Evolutionary conservation across 2,113 vertebrate species (phyloP), one percentile per base, ranked within the genome.

Genomic region (Mionectes macconnelli): DNA sequence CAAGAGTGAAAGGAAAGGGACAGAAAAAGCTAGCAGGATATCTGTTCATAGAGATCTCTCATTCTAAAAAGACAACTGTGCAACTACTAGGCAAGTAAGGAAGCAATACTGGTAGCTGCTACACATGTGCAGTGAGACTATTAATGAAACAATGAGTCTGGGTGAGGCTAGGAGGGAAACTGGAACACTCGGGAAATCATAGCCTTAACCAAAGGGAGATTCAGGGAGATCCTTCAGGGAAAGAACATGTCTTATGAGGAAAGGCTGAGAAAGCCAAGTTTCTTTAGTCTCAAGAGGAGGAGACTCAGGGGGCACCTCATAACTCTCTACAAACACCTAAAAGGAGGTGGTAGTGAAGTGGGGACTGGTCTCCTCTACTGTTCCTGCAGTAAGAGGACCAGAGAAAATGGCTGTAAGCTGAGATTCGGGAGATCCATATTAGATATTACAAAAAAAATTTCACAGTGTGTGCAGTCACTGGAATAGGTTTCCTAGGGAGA

Each of bases 401-500:
- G 44, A 37, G 27, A 22, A 73, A 57, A 73, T 6, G 22, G 14
- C 31, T 27, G 31, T 33, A 31, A 56, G 16, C 9, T 50, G 35
- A 64, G 25, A 50, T 7, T 27, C 5, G 42, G 12, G 9, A 88
- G 35, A 57, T 44, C 25, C 11, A 57, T 14, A 56, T 10, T 15
- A 57, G 25, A 42, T 39, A 57, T 4, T 8, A 42, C 17, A 73
- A 79, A 15, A 15, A 0, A 15, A 0, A 1, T 5, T 27, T 31
- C 42, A 31, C 25, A 18, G 8, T 37, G 35, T 33, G 27, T 42
- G 42, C 11, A 42, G 14, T 17, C 22, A 73, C 9, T 22, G 37
- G 25, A 42, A 57, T 3, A 27, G 57, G 56, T 10, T 64, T 6
- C 31, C 27, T 5, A 78, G 27, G 22, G 18, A 64, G 56, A 10